A percentile compares a stretch with the other conserved stretches of the same genome.
These are phyloP conservation scores for Solenopsis fugax DNA, from an alignment of 1,140 invertebrate genomes.

Conservation along the genomic window DNA sequence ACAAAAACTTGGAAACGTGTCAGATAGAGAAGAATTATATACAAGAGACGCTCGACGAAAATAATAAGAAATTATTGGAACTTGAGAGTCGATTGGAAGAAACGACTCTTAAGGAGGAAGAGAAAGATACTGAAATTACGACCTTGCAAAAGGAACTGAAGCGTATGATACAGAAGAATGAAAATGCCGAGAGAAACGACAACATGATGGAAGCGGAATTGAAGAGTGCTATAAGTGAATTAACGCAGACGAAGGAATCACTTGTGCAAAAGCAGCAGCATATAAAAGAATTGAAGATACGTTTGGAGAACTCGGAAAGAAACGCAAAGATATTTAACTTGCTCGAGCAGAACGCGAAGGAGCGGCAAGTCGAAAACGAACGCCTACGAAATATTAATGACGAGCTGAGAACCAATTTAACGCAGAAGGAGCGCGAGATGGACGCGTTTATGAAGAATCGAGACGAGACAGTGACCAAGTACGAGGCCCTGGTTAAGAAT, in stretches of 20 bases:
- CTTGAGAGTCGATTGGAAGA: conserved; percentile 40
- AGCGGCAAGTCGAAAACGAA: conserved; percentile 74
- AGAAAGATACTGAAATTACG: conserved; percentile 67
- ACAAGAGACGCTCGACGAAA: conserved; percentile 51
- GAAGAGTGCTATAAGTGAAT: conserved; percentile 73
- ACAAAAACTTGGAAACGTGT: conserved; percentile 51
- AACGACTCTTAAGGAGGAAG: conserved; percentile 49
- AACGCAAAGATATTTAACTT: conserved; percentile 68
- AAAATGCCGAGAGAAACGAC: conserved; percentile 45
- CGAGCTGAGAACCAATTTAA: conserved; percentile 72
- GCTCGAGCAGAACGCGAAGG: conserved; percentile 68
- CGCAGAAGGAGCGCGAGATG: conserved; percentile 77
- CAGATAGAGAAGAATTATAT: conserved; percentile 53
- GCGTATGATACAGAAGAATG: conserved; percentile 64
- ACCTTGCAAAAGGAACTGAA: conserved; percentile 77
- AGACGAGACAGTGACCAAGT: conserved; percentile 76
- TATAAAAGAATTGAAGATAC: conserved; percentile 64
- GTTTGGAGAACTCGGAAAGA: conserved; percentile 58
- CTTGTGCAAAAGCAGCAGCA: conserved; percentile 65
- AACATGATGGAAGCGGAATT: conserved; percentile 77
- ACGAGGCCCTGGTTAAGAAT: conserved; percentile 79
- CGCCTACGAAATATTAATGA: conserved; percentile 69
- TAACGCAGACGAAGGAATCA: conserved; percentile 65
- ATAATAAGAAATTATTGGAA: conserved; percentile 42
- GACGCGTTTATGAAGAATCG: conserved; percentile 80